Conservation (phyloP, 2,797 vertebrate genomes). For the Mareca penelope region DNA sequence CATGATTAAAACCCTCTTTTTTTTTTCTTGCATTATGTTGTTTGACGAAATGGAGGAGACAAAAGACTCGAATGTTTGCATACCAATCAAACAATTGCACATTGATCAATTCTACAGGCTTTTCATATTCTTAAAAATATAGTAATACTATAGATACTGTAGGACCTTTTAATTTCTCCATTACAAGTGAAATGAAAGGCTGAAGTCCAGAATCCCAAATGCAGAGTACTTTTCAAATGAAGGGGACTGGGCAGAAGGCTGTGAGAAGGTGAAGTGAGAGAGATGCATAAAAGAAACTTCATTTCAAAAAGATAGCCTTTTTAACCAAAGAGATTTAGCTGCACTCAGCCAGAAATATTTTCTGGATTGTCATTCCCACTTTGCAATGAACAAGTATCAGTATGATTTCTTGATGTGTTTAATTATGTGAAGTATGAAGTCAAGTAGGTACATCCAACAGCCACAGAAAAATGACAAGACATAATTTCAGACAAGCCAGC, state of each 20-base stretch:
- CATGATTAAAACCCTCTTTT: slow-evolving; percentile 20
- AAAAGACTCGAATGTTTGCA: background rate
- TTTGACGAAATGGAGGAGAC: background rate
- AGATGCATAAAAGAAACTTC: background rate
- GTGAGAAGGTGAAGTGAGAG: background rate
- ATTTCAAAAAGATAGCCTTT: background rate
- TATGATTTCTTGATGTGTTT: background rate
- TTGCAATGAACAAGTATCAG: background rate
- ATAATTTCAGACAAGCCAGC: background rate
- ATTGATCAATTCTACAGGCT: background rate
- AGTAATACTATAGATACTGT: background rate
- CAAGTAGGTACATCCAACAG: background rate
- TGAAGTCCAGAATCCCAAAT: background rate
- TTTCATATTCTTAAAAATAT: slow-evolving; percentile 7
- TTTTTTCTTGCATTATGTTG: background rate
- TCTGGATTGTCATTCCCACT: background rate
- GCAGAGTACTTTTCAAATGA: background rate
- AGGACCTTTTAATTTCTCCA: background rate
- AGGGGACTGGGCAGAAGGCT: background rate
- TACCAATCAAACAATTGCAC: background rate
- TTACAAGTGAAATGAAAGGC: background rate
- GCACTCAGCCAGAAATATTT: background rate
- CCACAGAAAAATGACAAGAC: background rate
- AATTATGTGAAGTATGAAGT: background rate
- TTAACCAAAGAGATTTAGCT: background rate